These are phyloP conservation scores for Antigone vipio DNA, from an alignment of 2,113 vertebrate genomes.

Conservation along the genomic window DNA sequence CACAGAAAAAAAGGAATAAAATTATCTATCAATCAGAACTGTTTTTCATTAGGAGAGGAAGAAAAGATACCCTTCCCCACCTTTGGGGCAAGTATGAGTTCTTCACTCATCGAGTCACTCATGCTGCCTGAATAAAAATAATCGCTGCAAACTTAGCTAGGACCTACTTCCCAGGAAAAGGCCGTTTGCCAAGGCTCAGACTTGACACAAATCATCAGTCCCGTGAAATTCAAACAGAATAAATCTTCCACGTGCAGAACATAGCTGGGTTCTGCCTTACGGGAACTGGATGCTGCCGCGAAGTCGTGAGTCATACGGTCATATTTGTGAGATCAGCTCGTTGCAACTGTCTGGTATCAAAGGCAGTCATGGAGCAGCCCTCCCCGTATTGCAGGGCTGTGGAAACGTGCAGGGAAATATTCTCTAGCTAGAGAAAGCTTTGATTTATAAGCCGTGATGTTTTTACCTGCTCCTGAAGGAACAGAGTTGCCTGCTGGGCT, in stretches of 20 bases:
- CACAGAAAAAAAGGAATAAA: background rate
- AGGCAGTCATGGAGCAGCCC: background rate
- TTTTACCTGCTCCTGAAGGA: slow-evolving; percentile 23
- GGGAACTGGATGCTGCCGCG: background rate
- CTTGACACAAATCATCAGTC: background rate
- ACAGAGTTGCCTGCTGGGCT: slow-evolving; percentile 9
- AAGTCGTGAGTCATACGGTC: background rate
- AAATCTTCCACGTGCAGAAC: background rate
- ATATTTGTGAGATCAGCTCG: background rate
- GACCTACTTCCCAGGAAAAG: background rate
- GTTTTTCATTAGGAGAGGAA: background rate
- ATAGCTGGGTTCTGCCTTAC: background rate
- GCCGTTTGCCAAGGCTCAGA: background rate
- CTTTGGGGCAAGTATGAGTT: background rate
- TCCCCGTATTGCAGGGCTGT: background rate
- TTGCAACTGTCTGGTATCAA: background rate
- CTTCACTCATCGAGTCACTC: background rate
- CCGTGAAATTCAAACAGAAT: slow-evolving; percentile 8
- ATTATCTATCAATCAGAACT: background rate
- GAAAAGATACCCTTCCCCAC: background rate
- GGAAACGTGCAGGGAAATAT: background rate
- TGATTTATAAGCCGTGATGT: slow-evolving; percentile 22
- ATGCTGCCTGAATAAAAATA: background rate
- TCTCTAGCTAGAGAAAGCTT: background rate
- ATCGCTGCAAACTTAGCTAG: background rate